Evolutionary conservation across 2,113 vertebrate genomes (phyloP).

Genomic region (Stegastes partitus): DNA sequence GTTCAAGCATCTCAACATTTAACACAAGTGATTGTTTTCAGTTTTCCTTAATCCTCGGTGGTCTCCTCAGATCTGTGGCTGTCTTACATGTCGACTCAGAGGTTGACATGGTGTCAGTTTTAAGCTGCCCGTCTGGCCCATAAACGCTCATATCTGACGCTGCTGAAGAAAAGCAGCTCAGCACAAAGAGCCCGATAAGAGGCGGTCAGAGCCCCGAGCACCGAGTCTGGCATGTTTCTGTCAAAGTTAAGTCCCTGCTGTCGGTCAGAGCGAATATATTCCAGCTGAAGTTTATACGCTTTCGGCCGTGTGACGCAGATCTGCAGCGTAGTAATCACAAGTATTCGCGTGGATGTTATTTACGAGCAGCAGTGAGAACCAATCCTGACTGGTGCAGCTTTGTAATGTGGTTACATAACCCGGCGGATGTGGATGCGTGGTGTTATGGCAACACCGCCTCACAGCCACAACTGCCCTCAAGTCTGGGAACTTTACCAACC

Average conservation of each 20-base stretch:
- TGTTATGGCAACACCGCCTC: no score
- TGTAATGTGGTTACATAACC: constrained; percentile 20
- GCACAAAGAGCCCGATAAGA: constrained; percentile 43
- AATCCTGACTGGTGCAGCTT: background rate
- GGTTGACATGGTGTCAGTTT: background rate
- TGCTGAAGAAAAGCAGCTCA: constrained; percentile 37
- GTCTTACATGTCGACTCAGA: constrained; percentile 27
- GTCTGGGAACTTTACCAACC: background rate
- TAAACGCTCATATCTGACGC: constrained; percentile 21
- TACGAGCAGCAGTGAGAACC: background rate
- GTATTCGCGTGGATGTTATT: background rate
- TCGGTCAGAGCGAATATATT: constrained; percentile 28
- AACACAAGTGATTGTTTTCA: no score
- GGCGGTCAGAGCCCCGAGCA: constrained; percentile 9
- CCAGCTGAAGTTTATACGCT: constrained; percentile 5
- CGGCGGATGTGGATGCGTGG: background rate
- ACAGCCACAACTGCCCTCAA: background rate
- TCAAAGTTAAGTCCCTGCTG: constrained; percentile 43
- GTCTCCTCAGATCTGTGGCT: constrained; percentile 3
- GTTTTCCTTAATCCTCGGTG: background rate
- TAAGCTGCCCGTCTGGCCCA: background rate
- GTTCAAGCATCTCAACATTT: no score
- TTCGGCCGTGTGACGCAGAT: background rate
- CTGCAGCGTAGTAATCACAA: background rate
- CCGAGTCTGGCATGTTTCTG: background rate